Evolutionary conservation across 2,888 invertebrate species (phyloP), one percentile per base, ranked within the genome.

Genomic region (Bombylius discolor): DNA sequence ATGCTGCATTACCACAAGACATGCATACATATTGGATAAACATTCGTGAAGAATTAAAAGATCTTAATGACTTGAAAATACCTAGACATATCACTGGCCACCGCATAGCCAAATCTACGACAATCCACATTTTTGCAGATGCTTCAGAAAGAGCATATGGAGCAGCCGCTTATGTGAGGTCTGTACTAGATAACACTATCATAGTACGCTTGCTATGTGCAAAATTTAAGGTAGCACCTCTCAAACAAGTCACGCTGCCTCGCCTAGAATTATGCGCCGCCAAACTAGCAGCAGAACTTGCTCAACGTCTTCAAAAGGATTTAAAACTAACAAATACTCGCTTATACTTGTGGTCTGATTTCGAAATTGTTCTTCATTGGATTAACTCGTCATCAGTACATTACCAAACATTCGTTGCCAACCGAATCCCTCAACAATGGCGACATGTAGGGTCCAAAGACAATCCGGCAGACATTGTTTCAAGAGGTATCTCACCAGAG

Each of bases 231-330:
- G 58, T 60, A 11, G 57, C 58, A 12, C 60, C 58, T 12, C 11
- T 47, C 5, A 65, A 64, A 47, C 46, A 52, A 13, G 53, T 59
- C 5, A 59, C 63, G 1, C 55, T 66, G 23, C 62, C 63, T 9
- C 53, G 63, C 12, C 51, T 66, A 5, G 62, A 64, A 36, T 54
- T 66, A 31, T 55, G 60, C 5, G 57, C 56, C 36, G 58, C 61
- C 34, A 51, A 53, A 39, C 8, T 53, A 23, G 53, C 54, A 23
- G 51, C 51, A 4, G 48, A 57, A 5, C 23, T 57, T 3, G 23
- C 44, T 4, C 12, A 44, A 13, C n/a, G 49, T 47, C 23, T 57
- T 5, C 36, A 42, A 34, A 13, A 13, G 4, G 50, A 50, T 34
- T 36, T 49, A 32, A 32, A 44, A 12, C 4, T n/a, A 44, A 45